Base-by-base conservation (phyloP, 1,140 invertebrate species). In the Macrocentrus cingulum region DNA sequence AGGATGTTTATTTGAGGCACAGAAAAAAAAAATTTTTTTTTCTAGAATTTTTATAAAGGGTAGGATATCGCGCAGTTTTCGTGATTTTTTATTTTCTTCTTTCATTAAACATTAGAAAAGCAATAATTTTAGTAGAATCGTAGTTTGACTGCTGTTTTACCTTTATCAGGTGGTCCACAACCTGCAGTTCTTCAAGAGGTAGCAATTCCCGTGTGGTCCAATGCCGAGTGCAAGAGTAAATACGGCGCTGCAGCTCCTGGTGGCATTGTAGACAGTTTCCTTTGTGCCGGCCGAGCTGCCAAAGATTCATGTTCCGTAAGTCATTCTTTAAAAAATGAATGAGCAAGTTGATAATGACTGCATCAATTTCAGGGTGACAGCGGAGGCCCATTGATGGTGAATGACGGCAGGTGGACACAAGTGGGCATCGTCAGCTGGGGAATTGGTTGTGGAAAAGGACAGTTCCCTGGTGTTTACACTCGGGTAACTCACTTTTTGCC, bases 391-490 rank as follows among this genome's bases (percentile, higher is more conserved):
- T 78, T 97, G 66, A 90, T 94, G 83, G 86, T 94, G 9, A 87
- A 89, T 63, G 84, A 88, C 37, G 88, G 87, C 20, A 83, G 85
- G 55, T 92, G 90, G 87, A 89, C 84, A 0, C 89, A 92, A 80
- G 89, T 94, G 1, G 95, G 94, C 25, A 87, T 97, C 9, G 92
- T 95, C 0, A 94, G 91, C 11, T 97, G 91, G 91, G 95, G 95
- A 19, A 92, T 94, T 65, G 92, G 93, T 20, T 97, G 94, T 71
- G 94, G 93, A 5, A 90, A 94, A 80, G 89, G 89, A 18, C 88
- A 92, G 73, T 92, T 91, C 78, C 94, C 94, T 0, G 94, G 94
- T 8, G 92, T 95, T 0, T 95, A 95, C 74, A 90, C 88, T 0
- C 81, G 89, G 61, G 85, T 92, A 25, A 85, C 87, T 11, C 80